These are phyloP conservation scores for Cantharis rustica DNA, from an alignment of 2,888 invertebrate genomes.

Conservation along the genomic window DNA sequence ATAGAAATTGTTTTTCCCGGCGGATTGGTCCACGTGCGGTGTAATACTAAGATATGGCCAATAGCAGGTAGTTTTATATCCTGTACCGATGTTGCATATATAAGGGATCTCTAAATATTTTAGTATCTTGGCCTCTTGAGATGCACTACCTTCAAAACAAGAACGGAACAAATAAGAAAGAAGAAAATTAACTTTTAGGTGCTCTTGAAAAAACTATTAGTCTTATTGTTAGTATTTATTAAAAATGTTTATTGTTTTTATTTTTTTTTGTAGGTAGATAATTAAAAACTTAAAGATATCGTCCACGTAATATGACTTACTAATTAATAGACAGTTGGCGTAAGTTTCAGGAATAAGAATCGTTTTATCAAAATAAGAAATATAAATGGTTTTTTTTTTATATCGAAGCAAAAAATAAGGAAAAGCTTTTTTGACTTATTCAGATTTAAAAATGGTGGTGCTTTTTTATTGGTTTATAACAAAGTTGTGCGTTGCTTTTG, in stretches of 20 bases:
- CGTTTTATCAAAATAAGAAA: neutral
- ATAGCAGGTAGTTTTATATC: constrained; percentile 58
- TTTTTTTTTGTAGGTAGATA: neutral
- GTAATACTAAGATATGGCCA: constrained; percentile 59
- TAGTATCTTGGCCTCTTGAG: constrained; percentile 47
- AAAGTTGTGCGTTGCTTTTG: constrained; percentile 3
- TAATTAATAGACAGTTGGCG: neutral
- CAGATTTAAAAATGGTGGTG: neutral
- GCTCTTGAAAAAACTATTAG: constrained; percentile 6
- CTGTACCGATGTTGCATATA: constrained; percentile 58
- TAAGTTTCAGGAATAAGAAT: neutral
- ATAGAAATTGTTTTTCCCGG: constrained; percentile 56
- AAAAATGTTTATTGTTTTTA: neutral
- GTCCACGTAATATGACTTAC: neutral
- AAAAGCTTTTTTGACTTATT: neutral
- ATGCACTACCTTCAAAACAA: constrained; percentile 28
- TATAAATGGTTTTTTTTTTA: neutral
- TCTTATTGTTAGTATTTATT: neutral
- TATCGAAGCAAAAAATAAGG: neutral
- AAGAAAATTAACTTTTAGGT: constrained; percentile 24
- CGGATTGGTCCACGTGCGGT: constrained; percentile 50
- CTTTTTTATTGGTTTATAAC: constrained; percentile 5
- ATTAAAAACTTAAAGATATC: neutral
- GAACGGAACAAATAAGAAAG: constrained; percentile 23
- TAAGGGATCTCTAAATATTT: constrained; percentile 57